Conservation (phyloP, 1,140 invertebrate species). For the Ceratina calcarata region DNA sequence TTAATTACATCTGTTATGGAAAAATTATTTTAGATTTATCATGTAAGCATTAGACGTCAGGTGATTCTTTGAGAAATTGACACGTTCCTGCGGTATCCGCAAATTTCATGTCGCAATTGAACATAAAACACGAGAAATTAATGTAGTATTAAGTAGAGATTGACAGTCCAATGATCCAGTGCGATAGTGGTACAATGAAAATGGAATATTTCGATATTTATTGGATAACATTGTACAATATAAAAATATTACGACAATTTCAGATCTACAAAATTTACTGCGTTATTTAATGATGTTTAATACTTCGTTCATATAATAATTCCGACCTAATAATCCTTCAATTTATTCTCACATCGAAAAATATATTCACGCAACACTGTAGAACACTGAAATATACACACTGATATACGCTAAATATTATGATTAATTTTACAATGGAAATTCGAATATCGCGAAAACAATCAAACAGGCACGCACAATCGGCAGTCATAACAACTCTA, state of each 20-base stretch:
- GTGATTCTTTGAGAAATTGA: background rate
- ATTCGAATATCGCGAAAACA: conserved; percentile 15
- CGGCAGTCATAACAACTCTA: conserved; percentile 38
- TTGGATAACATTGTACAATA: conserved; percentile 44
- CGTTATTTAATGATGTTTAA: conserved; percentile 11
- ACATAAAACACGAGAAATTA: background rate
- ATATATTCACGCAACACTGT: conserved; percentile 19
- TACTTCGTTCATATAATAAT: conserved; percentile 23
- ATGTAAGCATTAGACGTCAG: conserved; percentile 6
- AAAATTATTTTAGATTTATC: background rate
- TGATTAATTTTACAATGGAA: conserved; percentile 15
- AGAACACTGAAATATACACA: conserved; percentile 19
- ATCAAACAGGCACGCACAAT: conserved; percentile 15
- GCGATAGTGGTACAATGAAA: background rate
- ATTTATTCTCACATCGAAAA: conserved; percentile 12
- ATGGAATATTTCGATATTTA: conserved; percentile 35
- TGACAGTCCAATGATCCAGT: conserved; percentile 1
- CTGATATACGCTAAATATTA: conserved; percentile 12
- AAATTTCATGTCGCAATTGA: conserved; percentile 3
- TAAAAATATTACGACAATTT: conserved; percentile 44
- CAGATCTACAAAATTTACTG: conserved; percentile 32
- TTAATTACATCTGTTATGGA: background rate
- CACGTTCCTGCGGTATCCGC: background rate
- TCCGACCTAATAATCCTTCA: background rate
- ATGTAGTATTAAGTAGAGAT: background rate